Conservation (phyloP, 2,888 invertebrate genomes). For the Pristionchus exspectatus region DNA sequence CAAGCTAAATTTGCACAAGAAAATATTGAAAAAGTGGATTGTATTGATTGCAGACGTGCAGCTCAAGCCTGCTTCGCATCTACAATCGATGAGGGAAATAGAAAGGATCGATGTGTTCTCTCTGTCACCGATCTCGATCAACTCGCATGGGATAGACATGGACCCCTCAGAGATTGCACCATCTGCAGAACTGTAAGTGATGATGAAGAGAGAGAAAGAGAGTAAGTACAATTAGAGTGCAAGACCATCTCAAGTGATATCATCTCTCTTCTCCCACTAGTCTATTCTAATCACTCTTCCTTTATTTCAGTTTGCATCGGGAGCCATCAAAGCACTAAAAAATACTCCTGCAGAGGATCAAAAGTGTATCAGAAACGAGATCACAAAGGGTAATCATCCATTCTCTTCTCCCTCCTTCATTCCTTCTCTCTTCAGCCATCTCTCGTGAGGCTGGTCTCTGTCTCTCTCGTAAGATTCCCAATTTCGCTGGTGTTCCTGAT, state of each 20-base stretch:
- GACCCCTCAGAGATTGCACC: slow-evolving; percentile 77
- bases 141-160: slow-evolving; percentile 78
- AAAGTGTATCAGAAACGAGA: slow-evolving; percentile 76
- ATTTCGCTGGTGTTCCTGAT: slow-evolving; percentile 76
- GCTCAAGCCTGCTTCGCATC: slow-evolving; percentile 76
- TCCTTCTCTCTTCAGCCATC: slow-evolving; percentile 65
- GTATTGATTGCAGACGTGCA: slow-evolving; percentile 65
- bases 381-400: slow-evolving; percentile 66
- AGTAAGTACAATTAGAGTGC: neutral
- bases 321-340: slow-evolving; percentile 78
- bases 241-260: neutral
- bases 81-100: slow-evolving; percentile 76
- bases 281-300: neutral
- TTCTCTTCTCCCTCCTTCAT: neutral
- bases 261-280: neutral
- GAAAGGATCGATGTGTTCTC: slow-evolving; percentile 76
- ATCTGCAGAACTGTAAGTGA: slow-evolving; percentile 75
- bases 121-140: slow-evolving; percentile 70
- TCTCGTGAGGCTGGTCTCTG: slow-evolving; percentile 76
- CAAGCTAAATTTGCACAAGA: neutral
- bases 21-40: neutral
- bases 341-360: slow-evolving; percentile 77
- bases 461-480: slow-evolving; percentile 72
- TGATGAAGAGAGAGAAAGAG: neutral
- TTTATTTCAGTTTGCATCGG: slow-evolving; percentile 71